Evolutionary conservation across 2,113 vertebrate genomes (phyloP).

Genomic region (Neoarius graeffei): DNA sequence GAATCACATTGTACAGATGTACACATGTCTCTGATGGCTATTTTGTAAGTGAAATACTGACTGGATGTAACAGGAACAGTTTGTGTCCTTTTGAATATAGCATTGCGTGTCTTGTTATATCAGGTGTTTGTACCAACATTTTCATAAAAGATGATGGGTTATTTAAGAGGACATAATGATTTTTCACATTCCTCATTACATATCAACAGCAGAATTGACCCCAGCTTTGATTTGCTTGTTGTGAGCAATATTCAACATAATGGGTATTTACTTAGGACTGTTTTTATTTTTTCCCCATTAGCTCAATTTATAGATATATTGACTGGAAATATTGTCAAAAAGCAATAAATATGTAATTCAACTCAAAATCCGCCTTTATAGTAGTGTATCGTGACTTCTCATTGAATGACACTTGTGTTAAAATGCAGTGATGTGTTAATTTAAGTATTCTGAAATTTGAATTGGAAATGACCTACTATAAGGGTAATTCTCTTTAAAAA

Average conservation of each 20-base stretch:
- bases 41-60: slow-evolving; percentile 28
- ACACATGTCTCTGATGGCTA: not conserved
- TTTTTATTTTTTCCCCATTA: not conserved
- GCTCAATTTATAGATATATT: not conserved
- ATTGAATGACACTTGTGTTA: not conserved
- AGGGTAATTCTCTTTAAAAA: not conserved
- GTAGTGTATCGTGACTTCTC: not conserved
- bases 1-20: slow-evolving; percentile 21
- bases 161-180: not conserved
- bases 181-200: slow-evolving; percentile 1
- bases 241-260: not conserved
- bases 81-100: not conserved
- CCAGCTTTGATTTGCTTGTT: not conserved
- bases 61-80: slow-evolving; percentile 19
- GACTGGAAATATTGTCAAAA: not conserved
- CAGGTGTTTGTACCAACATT: slow-evolving; percentile 9
- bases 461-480: not conserved
- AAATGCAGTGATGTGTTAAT: not conserved
- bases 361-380: not conserved
- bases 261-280: not conserved
- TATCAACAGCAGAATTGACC: not conserved
- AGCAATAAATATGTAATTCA: slow-evolving; percentile 4
- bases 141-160: not conserved
- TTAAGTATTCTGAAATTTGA: not conserved
- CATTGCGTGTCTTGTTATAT: not conserved